Conservation (phyloP, 2,888 invertebrate genomes). For the Keiferia lycopersicella region DNA sequence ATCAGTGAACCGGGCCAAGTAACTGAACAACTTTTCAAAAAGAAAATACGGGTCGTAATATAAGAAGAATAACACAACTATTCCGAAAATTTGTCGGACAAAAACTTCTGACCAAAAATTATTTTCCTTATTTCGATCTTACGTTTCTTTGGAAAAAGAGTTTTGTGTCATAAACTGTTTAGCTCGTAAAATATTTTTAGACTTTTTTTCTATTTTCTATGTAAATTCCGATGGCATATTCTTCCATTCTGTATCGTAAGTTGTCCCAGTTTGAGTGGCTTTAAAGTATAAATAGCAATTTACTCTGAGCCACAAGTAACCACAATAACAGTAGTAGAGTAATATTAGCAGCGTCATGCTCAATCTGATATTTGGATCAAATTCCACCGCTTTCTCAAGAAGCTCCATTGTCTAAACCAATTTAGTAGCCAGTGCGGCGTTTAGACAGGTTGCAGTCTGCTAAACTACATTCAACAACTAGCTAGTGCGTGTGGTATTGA, state of each 20-base stretch:
- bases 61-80: too few relatives aligned
- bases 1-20: too few relatives aligned
- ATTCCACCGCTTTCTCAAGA: constrained; percentile 56
- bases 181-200: too few relatives aligned
- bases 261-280: background rate
- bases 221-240: too few relatives aligned
- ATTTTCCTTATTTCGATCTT: too few relatives aligned
- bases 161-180: too few relatives aligned
- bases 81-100: too few relatives aligned
- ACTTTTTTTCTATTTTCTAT: too few relatives aligned
- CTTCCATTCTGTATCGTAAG: background rate
- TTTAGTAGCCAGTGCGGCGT: constrained; percentile 8
- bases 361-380: constrained; percentile 60
- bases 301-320: constrained; percentile 22
- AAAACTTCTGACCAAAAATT: too few relatives aligned
- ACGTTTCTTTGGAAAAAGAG: too few relatives aligned
- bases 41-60: too few relatives aligned
- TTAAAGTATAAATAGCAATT: background rate
- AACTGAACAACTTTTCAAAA: too few relatives aligned
- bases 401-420: constrained; percentile 45
- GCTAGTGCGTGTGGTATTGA: background rate
- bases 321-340: constrained; percentile 31
- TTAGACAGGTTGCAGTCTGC: constrained; percentile 1
- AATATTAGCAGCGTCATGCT: constrained; percentile 53
- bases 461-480: background rate